Conservation (phyloP, 2,113 vertebrate species). For the Mirounga angustirostris region DNA sequence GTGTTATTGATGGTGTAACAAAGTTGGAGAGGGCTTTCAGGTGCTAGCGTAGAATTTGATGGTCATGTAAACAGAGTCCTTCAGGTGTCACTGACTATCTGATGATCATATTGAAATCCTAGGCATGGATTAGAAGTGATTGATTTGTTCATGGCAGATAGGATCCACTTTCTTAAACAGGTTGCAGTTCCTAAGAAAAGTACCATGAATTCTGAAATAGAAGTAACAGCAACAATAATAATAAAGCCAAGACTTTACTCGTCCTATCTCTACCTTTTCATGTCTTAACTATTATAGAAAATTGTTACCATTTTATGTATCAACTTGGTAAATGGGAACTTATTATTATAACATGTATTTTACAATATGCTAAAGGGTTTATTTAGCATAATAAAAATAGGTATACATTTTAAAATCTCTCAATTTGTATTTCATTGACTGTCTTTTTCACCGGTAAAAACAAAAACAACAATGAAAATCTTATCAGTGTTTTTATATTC, state of each 20-base stretch:
- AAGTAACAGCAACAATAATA: neutral
- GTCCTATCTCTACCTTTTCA: neutral
- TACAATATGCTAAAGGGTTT: conserved; percentile 23
- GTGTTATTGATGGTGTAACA: neutral
- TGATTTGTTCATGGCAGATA: neutral
- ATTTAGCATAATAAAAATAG: conserved; percentile 43
- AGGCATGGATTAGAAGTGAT: neutral
- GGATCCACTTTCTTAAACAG: conserved; percentile 39
- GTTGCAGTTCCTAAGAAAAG: neutral
- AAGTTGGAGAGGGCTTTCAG: neutral
- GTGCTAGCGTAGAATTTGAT: neutral
- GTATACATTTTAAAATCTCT: neutral
- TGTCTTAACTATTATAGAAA: conserved; percentile 27
- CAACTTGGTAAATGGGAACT: conserved; percentile 15
- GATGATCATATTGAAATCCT: neutral
- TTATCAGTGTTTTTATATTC: conserved; percentile 14
- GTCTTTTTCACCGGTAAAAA: neutral
- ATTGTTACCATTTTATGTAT: conserved; percentile 14
- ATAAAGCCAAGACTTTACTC: neutral
- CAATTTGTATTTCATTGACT: conserved; percentile 14
- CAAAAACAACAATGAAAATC: neutral
- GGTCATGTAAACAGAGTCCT: neutral
- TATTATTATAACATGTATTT: neutral
- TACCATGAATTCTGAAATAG: neutral
- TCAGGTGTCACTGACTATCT: neutral